Evolutionary conservation across 2,797 vertebrate species (phyloP), one percentile per base, ranked within the genome.

Genomic region (Staurois parvus): DNA sequence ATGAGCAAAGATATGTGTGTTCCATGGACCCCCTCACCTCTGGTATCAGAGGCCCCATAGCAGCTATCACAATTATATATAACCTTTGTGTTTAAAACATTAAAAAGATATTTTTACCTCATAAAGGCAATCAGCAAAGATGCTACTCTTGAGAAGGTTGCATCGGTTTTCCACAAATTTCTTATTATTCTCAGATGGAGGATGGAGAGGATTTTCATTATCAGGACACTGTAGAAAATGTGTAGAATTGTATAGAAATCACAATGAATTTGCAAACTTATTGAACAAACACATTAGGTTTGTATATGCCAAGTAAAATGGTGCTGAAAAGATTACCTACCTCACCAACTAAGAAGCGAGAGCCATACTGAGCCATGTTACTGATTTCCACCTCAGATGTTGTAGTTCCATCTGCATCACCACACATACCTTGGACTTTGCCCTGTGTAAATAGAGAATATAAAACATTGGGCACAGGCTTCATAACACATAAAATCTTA

Each of bases 351-450:
- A 85, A 11, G 67, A 42, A 84, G 21, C 72, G 77, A 26, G 79
- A 72, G 24, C 28, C 86, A 77, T 87, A 87, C 59, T 84, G 83
- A 42, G n/a, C 74, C 86, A 87, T 87, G 69, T 87, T 87, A 24
- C 72, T 78, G 34, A 84, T 84, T 37, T 84, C 32, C 4, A 79
- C 0, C 42, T 88, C 87, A 21, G 24, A 0, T 21, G 68, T 83
- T 17, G 87, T 88, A 21, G 37, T 83, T 66, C 79, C 84, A 74
- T 88, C 87, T 37, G 56, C 87, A 69, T 88, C 84, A 68, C 87
- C 87, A 29, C 87, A 88, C 79, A 88, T 83, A 12, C 87, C 87
- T 59, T 81, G 42, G 30, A 88, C 83, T 28, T 78, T 68, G 24
- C 84, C 84, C 87, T 88, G 26, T 37, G 62, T 30, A 10, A 66